Conservation (phyloP, 2,888 invertebrate species). For the Pammene fasciana region DNA sequence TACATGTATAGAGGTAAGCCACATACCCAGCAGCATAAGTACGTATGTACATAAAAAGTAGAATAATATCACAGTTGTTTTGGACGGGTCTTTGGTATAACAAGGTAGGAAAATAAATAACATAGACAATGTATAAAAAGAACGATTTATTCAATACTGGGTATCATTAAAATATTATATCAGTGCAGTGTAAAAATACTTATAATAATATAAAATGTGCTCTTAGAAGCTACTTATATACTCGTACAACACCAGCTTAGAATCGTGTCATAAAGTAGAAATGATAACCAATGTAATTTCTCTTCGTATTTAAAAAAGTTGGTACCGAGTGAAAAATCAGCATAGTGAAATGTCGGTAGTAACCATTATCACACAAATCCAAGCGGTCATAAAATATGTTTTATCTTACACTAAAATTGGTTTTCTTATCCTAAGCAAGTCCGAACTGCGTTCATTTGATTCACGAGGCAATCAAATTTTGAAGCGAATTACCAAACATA, state of each 20-base stretch:
- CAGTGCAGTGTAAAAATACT: slow-evolving; percentile 65
- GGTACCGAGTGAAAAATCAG: slow-evolving; percentile 5
- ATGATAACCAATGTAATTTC: neutral
- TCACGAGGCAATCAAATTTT: slow-evolving; percentile 32
- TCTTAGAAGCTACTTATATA: slow-evolving; percentile 48
- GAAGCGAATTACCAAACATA: slow-evolving; percentile 25
- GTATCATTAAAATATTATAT: slow-evolving; percentile 60
- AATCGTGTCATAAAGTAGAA: slow-evolving; percentile 25
- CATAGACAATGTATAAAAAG: slow-evolving; percentile 50
- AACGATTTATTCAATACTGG: slow-evolving; percentile 68
- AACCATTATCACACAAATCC: slow-evolving; percentile 38
- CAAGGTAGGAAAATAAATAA: slow-evolving; percentile 36
- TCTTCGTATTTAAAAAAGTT: neutral
- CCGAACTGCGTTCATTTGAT: slow-evolving; percentile 40
- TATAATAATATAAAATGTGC: slow-evolving; percentile 52
- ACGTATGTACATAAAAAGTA: slow-evolving; percentile 39
- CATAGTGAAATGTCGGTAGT: slow-evolving; percentile 18
- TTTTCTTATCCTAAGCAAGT: slow-evolving; percentile 38
- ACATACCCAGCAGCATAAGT: slow-evolving; percentile 18
- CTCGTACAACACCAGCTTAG: slow-evolving; percentile 17
- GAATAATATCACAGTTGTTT: slow-evolving; percentile 29
- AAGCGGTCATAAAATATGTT: slow-evolving; percentile 38
- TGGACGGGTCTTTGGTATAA: slow-evolving; percentile 4
- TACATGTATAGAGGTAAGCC: slow-evolving; percentile 22
- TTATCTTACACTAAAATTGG: slow-evolving; percentile 38